Percentiles rank a stretch among this genome's conserved stretches.
phyloP scores from a whole-genome alignment of 2,113 vertebrate species.

The Lepisosteus oculatus region DNA sequence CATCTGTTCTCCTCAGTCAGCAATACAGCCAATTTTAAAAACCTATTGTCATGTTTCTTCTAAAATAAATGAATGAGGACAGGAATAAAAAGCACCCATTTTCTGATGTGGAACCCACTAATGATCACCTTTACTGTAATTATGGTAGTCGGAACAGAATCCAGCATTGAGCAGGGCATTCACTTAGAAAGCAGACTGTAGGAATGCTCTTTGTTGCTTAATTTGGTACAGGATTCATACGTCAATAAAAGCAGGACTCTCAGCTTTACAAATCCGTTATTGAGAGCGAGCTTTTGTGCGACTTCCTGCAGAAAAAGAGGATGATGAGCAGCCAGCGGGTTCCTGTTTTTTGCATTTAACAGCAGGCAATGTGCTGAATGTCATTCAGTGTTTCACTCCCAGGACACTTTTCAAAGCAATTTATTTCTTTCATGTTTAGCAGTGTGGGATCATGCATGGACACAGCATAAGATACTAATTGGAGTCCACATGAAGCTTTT shows the following conservation, averaged over 20 bases:
- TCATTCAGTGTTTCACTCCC: too few relatives aligned
- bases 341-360: constrained; percentile 21
- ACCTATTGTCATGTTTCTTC: constrained; percentile 34
- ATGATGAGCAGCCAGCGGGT: constrained; percentile 17
- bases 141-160: neutral
- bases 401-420: too few relatives aligned
- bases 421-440: too few relatives aligned
- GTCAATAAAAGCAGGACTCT: neutral
- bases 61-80: constrained; percentile 11
- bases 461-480: too few relatives aligned
- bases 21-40: constrained; percentile 17
- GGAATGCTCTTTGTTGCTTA: too few relatives aligned
- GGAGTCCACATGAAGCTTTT: too few relatives aligned
- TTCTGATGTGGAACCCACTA: neutral
- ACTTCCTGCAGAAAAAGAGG: constrained; percentile 22
- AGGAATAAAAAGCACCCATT: neutral
- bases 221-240: too few relatives aligned
- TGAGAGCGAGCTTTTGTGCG: neutral
- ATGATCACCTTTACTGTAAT: neutral
- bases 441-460: too few relatives aligned
- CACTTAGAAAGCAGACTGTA: too few relatives aligned
- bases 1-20: constrained; percentile 19
- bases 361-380: too few relatives aligned
- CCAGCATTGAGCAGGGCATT: too few relatives aligned
- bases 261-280: neutral